Conservation (phyloP, 2,797 vertebrate genomes). For the Smutsia temminckii region DNA sequence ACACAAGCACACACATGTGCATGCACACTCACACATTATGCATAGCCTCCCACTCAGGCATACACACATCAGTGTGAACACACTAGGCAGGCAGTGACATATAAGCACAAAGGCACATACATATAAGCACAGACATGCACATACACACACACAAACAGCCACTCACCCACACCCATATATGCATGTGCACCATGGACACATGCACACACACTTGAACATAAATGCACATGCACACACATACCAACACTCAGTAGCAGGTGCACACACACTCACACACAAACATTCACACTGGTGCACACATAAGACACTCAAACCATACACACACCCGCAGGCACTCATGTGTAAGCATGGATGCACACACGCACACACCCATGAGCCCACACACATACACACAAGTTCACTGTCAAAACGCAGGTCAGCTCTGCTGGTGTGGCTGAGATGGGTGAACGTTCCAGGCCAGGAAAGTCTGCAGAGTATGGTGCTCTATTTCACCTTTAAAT, state of each 20-base stretch:
- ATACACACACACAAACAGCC: too few relatives aligned
- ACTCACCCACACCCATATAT: background rate
- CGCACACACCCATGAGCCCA: background rate
- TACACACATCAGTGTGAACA: background rate
- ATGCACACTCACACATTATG: too few relatives aligned
- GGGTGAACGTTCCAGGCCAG: background rate
- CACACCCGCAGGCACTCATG: background rate
- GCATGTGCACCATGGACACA: background rate
- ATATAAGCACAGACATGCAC: background rate
- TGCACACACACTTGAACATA: background rate
- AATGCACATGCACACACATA: background rate
- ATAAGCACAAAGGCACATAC: fast-evolving
- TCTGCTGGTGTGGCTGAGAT: background rate
- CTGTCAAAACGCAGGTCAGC: background rate
- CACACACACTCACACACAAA: background rate
- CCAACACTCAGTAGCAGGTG: background rate
- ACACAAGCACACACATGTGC: fast-evolving
- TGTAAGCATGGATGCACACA: background rate
- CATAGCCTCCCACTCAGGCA: fast-evolving
- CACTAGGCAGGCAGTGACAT: background rate
- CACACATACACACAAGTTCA: background rate
- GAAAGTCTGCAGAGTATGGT: fast-evolving
- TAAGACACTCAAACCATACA: too few relatives aligned
- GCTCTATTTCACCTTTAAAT: too few relatives aligned
- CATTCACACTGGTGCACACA: background rate